Percentiles rank a stretch among this genome's conserved stretches.
These are phyloP conservation scores for Drosophila peninsularis DNA, from an alignment of 2,888 invertebrate species.

Conservation along the genomic window DNA sequence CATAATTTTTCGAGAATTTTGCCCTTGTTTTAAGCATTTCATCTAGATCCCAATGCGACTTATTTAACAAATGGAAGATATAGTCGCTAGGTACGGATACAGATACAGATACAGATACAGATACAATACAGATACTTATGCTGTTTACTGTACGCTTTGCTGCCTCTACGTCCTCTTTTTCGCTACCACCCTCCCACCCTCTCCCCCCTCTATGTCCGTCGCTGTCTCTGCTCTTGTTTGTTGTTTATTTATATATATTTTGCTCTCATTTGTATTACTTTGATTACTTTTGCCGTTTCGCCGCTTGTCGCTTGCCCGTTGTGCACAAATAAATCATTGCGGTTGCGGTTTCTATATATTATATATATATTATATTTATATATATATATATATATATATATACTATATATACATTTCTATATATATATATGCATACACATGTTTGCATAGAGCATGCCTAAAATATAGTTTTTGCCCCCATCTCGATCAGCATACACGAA, in stretches of 20 bases:
- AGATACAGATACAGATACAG: conserved; percentile 2
- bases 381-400: conserved; percentile 3
- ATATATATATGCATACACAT: not conserved
- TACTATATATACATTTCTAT: not conserved
- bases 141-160: conserved; percentile 19
- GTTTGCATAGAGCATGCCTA: conserved; percentile 1
- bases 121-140: conserved; percentile 9
- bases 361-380: conserved; percentile 5
- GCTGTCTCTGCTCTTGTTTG: conserved; percentile 26
- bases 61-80: conserved; percentile 26
- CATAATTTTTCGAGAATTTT: conserved; percentile 59
- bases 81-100: conserved; percentile 2
- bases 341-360: conserved; percentile 44
- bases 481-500: conserved; percentile 32
- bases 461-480: conserved; percentile 32
- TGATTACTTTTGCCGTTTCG: conserved; percentile 64
- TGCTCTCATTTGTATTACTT: conserved; percentile 75
- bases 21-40: conserved; percentile 50
- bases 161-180: not conserved
- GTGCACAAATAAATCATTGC: conserved; percentile 69
- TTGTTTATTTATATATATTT: conserved; percentile 72
- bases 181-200: not conserved
- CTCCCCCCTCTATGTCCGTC: not conserved
- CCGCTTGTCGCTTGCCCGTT: conserved; percentile 37
- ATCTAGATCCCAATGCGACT: conserved; percentile 37